Conservation (phyloP, 2,113 vertebrate genomes). For the Coreoperca whiteheadi region DNA sequence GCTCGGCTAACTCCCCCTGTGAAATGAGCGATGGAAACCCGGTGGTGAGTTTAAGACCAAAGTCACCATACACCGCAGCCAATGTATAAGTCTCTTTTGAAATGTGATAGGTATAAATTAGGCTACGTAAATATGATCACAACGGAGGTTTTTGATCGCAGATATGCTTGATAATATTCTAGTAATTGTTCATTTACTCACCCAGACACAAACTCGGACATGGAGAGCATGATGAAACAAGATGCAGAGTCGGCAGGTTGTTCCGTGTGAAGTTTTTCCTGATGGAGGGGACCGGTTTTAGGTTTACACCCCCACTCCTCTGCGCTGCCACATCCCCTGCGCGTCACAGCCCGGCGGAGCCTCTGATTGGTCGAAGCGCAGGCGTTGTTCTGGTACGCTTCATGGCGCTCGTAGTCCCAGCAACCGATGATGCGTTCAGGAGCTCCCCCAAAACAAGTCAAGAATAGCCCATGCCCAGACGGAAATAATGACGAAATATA, state of each 20-base stretch:
- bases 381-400: not conserved
- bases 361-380: conserved; percentile 50
- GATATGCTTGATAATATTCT: too few species aligned
- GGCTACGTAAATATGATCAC: not conserved
- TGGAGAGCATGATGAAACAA: not conserved
- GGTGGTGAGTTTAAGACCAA: not conserved
- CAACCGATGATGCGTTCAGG: conserved; percentile 14
- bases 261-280: not conserved
- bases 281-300: conserved; percentile 21
- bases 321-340: accelerated
- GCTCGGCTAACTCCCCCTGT: not conserved
- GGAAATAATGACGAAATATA: not conserved
- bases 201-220: conserved; percentile 36
- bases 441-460: not conserved
- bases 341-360: not conserved
- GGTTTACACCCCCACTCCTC: not conserved
- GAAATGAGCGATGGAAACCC: not conserved
- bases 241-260: not conserved
- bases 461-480: too few species aligned
- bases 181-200: conserved; percentile 5
- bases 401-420: not conserved
- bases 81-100: not conserved
- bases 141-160: not conserved
- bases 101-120: not conserved
- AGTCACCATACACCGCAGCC: not conserved